Base-by-base conservation (phyloP, 64 coral and sea anemone genomes). In the Catalaphyllia jardinei region DNA sequence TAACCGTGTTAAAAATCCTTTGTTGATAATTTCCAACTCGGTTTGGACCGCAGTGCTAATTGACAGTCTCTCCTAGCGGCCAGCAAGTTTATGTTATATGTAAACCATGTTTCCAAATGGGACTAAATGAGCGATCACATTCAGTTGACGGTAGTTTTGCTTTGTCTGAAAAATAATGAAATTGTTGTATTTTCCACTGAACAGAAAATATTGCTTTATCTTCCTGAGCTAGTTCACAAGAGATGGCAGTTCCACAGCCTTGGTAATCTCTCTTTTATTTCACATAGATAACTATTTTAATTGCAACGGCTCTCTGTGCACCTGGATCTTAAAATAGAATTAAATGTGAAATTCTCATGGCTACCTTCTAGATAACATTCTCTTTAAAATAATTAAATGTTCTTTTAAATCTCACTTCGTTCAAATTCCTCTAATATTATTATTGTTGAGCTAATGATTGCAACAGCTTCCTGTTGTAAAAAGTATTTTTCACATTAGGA, bases 241-340 rank as follows among this genome's bases (percentile, higher is more conserved):
- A 76, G 96, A 93, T 98, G 96, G 96, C 93, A 95, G 62, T 98
- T 98, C 81, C 65, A 94, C 87, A 98, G 96, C 60, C 93, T 98
- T 29, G 96, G 96, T 98, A 93, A 83, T 83, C n/a, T 1, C 27
- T 65, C 25, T 38, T 30, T 65, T 79, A 19, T 64, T 46, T 59
- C 20, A 30, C 22, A 27, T 67, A 57, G 54, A 69, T 29, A n/a
- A n/a, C n/a, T n/a, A 69, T 69, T 69, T 27, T 69, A 69, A 27
- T 69, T 69, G 0, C 9, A 69, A 27, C 25, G n/a, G 65, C 24
- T 29, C 65, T 69, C 65, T 69, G 1, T n/a, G 25, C 65, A n/a
- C 22, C n/a, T 27, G n/a, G 25, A 25, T 10, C 6, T 27, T 69
- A n/a, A 24, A 8, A 69, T 29, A 2, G 12, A 57, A 57, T 57